Conservation (phyloP, 2,888 invertebrate species). For the Philereme transversata region DNA sequence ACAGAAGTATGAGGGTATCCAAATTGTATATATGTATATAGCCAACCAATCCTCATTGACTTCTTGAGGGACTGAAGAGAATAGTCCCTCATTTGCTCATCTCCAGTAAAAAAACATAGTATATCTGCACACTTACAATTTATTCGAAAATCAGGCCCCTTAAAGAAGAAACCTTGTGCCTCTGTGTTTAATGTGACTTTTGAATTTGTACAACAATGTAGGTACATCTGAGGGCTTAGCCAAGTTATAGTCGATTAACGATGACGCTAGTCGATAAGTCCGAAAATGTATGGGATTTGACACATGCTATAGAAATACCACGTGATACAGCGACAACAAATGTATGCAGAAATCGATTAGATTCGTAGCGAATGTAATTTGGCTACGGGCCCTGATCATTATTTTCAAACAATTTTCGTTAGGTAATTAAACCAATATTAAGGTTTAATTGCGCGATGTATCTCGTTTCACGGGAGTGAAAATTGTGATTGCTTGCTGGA, state of each 20-base stretch:
- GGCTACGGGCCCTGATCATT: conserved; percentile 27
- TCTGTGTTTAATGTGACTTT: conserved; percentile 18
- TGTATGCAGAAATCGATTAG: too few relatives aligned
- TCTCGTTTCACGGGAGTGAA: conserved; percentile 55
- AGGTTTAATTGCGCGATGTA: conserved; percentile 47
- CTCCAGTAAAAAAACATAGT: not conserved
- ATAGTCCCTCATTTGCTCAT: conserved; percentile 6
- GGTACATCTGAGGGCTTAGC: too few relatives aligned
- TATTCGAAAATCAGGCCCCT: too few relatives aligned
- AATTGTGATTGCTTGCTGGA: conserved; percentile 53
- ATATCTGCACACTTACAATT: not conserved
- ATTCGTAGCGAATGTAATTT: too few relatives aligned
- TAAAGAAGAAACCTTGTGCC: not conserved
- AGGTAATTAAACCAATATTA: conserved; percentile 50
- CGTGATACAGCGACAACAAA: too few relatives aligned
- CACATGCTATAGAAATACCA: too few relatives aligned
- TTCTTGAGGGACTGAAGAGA: not conserved
- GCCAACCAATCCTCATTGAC: too few relatives aligned
- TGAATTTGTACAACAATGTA: conserved; percentile 17
- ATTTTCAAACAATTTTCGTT: conserved; percentile 50
- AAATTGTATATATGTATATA: too few relatives aligned
- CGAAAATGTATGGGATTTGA: too few relatives aligned
- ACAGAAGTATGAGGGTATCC: too few relatives aligned
- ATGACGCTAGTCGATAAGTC: too few relatives aligned
- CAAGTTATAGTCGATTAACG: too few relatives aligned